These are phyloP conservation scores for Chelonoidis abingdonii DNA, from an alignment of 2,113 vertebrate genomes.

Conservation along the genomic window DNA sequence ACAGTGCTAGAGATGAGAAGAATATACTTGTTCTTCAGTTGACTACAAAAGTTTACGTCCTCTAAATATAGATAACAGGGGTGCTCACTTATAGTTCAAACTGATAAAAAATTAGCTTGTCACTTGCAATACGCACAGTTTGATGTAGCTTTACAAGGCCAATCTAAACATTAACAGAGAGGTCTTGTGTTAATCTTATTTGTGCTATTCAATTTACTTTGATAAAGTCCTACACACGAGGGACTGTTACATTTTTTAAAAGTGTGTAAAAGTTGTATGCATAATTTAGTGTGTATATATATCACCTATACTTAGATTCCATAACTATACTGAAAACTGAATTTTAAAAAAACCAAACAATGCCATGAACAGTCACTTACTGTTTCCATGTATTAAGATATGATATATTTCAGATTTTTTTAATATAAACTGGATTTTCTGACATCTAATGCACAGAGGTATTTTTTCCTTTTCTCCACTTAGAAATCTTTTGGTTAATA, in stretches of 20 bases:
- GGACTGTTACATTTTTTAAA: background rate
- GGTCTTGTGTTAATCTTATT: background rate
- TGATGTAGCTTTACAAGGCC: background rate
- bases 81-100: background rate
- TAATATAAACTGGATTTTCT: background rate
- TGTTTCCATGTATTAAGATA: background rate
- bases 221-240: background rate
- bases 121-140: background rate
- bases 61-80: background rate
- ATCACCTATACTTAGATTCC: background rate
- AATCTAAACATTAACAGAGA: background rate
- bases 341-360: background rate
- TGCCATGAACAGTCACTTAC: background rate
- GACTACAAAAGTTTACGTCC: background rate
- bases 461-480: background rate
- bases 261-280: background rate
- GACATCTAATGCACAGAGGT: background rate
- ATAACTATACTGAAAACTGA: background rate
- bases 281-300: background rate
- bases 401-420: background rate
- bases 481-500: background rate
- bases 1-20: background rate
- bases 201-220: background rate
- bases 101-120: background rate
- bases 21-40: background rate